A percentile compares a stretch with the other conserved stretches of the same genome.
These are phyloP conservation scores for Margaritifera margaritifera DNA, from an alignment of 2,888 invertebrate species.

Conservation along the genomic window DNA sequence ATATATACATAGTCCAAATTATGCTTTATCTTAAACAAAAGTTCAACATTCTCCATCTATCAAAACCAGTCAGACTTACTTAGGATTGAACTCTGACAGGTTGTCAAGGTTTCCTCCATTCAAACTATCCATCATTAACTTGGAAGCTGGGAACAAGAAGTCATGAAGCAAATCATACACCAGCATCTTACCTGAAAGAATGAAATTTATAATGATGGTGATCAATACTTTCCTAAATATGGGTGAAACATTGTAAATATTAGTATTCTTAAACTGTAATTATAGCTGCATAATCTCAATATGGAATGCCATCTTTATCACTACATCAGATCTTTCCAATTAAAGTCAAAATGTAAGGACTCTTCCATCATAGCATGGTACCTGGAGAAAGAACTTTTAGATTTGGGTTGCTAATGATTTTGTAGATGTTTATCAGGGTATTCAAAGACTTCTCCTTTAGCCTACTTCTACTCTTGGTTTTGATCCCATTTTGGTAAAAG, in stretches of 20 bases:
- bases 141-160: slow-evolving; percentile 75
- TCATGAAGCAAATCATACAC: slow-evolving; percentile 71
- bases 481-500: no score
- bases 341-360: no score
- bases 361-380: no score
- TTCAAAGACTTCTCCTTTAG: no score
- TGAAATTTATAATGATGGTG: neutral
- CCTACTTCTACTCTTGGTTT: no score
- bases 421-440: no score
- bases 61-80: slow-evolving; percentile 47
- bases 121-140: slow-evolving; percentile 67
- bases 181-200: slow-evolving; percentile 46
- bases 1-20: no score
- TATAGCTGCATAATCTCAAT: neutral
- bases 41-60: neutral
- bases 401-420: no score
- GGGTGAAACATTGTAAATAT: neutral
- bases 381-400: no score
- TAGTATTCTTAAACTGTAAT: neutral
- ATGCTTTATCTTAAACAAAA: neutral
- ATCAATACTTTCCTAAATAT: no score
- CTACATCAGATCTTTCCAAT: no score
- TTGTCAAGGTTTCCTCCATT: slow-evolving; percentile 52
- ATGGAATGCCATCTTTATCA: neutral
- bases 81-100: slow-evolving; percentile 65